Evolutionary conservation across 2,113 vertebrate genomes (phyloP), one percentile per base, ranked within the genome.

Genomic region (Syngnathus floridae): DNA sequence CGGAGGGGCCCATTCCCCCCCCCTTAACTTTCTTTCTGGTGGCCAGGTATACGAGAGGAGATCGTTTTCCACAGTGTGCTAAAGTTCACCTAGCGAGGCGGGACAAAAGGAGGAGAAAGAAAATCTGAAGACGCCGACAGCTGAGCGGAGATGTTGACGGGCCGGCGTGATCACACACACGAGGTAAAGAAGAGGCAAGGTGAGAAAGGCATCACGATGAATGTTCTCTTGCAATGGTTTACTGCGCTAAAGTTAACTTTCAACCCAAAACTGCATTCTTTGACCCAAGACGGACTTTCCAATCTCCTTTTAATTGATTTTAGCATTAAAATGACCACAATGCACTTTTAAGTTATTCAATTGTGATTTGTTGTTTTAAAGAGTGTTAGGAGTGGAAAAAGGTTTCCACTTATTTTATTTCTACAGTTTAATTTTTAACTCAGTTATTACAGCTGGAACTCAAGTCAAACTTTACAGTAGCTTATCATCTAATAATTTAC

Each of bases 61-160:
- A 86, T 72, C 73, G 71, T 70, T 31, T 54, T 77, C 75, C 51
- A 75, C 82, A 56, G 62, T 71, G 81, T 80, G 79, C 69, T 69
- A 79, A 84, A 88, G 86, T 86, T 83, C 82, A 84, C 38, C n/a
- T 71, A 76, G 73, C 60, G 75, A 26, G 12, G 26, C 8, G 35
- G 73, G 48, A 86, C 87, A 88, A 84, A 40, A 76, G 75, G 46
- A 31, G 56, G 56, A 61, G 21, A 61, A 61, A 21, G 11, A 61
- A 26, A 1, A 1, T n/a, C 52, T 7, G 31, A 57, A 12, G 51
- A 52, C 9, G 51, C 12, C 40, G 7, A 52, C 49, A 11, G 14
- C 26, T 22, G 11, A 55, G 22, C 6, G 22, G 26, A 35, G 26
- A 35, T 35, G 54, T 17, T 35, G 54, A 56, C 54, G 14, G 14